phyloP scores from a whole-genome alignment of 2,113 vertebrate genomes.

The Clarias gariepinus region DNA sequence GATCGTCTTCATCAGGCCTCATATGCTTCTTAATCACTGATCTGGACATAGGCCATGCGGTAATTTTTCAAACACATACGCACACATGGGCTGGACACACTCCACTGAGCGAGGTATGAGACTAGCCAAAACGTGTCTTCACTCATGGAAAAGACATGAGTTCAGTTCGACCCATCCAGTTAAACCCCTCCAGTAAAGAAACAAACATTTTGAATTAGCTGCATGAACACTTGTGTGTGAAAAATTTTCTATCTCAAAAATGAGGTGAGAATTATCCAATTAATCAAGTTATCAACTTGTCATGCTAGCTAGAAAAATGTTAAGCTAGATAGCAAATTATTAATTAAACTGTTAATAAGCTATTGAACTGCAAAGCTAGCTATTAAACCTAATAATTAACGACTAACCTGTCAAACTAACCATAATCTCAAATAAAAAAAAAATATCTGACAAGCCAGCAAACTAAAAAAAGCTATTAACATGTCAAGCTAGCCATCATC shows the following conservation, averaged over 20 bases:
- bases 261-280: background rate
- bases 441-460: background rate
- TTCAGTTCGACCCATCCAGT: too few species aligned
- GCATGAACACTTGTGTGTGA: background rate
- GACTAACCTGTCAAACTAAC: background rate
- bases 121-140: conserved; percentile 38
- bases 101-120: conserved; percentile 59
- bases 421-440: background rate
- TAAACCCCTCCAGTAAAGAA: background rate
- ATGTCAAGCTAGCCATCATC: too few species aligned
- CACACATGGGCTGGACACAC: conserved; percentile 13
- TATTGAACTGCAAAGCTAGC: background rate
- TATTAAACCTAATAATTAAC: background rate
- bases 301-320: background rate
- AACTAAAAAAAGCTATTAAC: too few species aligned
- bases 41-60: conserved; percentile 58
- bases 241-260: background rate
- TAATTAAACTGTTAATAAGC: too few species aligned
- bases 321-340: too few species aligned
- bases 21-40: conserved; percentile 72
- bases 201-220: background rate
- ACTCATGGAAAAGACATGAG: background rate
- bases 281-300: background rate
- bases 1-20: conserved; percentile 69
- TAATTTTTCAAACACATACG: background rate